Base-by-base conservation (phyloP, 2,797 vertebrate species). In the Atherinosoma microstoma region DNA sequence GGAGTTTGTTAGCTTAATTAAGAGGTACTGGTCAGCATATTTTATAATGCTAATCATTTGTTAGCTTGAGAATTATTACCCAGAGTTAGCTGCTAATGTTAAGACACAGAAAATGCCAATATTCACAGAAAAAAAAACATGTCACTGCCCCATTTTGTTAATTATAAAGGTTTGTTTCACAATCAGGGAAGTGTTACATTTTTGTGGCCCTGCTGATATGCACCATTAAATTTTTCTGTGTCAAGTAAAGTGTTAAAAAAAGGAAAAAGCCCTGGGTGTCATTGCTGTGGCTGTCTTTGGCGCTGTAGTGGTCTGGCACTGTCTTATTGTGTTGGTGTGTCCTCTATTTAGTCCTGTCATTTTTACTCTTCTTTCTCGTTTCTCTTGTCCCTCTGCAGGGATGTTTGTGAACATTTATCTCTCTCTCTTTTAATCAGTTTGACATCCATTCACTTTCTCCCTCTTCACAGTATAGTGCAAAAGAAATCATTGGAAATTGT, bases 311-410 rank as follows among this genome's bases (percentile, higher is more conserved):
- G 45, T 58, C 47, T 70, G 67, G 62, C 51, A 54, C 58, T 57
- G 70, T 70, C 64, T 72, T 45, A 54, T 61, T 78, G 68, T 64
- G 15, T 63, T 56, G 12, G 73, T 67, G 38, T 40, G 64, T 82
- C 27, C 40, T 77, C 29, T 60, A 6, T 79, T 75, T 73, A 66
- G 40, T 63, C 63, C n/a, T 84, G 76, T 84, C 83, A 75, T 78
- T 58, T 78, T 75, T 29, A 71, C 62, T 83, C 32, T 16, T 70
- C 22, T 24, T 54, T 27, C 64, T 72, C 62, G 30, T 78, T 79
- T 75, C 42, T 67, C 62, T 38, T 40, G 35, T 61, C 49, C 2
- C 32, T 75, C 51, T 36, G 7, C 51, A 58, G 51, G 53, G 67
- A 75, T 74, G 40, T 70, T 69, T 81, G 54, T 78, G 38, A 68